These are phyloP conservation scores for Bergia sp. DNA, from an alignment of 92 coral and sea anemone genomes.

Conservation along the genomic window DNA sequence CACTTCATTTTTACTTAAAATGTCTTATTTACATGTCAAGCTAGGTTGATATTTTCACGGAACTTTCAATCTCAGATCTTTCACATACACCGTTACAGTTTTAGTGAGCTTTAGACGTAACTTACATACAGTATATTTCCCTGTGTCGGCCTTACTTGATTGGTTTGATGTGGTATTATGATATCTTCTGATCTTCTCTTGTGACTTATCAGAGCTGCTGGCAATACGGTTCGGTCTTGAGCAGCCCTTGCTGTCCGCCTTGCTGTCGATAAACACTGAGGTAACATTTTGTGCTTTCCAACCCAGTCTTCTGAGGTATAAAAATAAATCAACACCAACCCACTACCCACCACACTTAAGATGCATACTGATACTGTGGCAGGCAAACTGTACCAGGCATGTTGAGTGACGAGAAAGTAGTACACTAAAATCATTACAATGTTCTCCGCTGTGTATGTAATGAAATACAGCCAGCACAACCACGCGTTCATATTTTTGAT, in stretches of 20 bases:
- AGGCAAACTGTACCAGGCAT: constrained; percentile 38
- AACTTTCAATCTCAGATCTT: no score
- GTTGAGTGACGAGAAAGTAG: background rate
- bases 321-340: background rate
- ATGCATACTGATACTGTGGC: constrained; percentile 49
- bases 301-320: background rate
- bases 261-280: background rate
- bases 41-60: no score
- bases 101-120: background rate
- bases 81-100: background rate
- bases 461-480: background rate
- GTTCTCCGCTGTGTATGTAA: constrained; percentile 29
- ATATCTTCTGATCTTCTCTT: background rate
- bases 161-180: background rate
- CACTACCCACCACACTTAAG: constrained; percentile 7
- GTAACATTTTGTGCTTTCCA: background rate
- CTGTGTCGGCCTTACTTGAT: background rate
- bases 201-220: background rate
- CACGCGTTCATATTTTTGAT: background rate
- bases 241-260: background rate
- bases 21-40: no score
- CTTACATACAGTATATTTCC: background rate
- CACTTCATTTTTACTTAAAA: no score
- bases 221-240: background rate
- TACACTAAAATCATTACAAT: constrained; percentile 31